Evolutionary conservation across 2,888 invertebrate species (phyloP).

Genomic region (Cantharis nigra): DNA sequence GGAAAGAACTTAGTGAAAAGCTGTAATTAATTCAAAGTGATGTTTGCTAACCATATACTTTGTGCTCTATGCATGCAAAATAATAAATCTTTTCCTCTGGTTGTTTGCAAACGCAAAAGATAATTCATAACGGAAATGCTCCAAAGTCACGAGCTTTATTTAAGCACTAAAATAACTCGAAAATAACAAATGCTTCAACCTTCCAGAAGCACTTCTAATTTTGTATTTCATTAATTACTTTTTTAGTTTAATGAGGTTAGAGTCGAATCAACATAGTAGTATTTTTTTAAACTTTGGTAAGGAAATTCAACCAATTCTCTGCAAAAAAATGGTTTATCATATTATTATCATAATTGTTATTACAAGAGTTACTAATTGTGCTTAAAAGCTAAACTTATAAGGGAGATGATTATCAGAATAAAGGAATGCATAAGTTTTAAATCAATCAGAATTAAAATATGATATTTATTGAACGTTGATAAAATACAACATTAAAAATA

Average conservation of each 20-base stretch:
- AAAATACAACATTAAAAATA: no score
- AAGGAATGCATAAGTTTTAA: no score
- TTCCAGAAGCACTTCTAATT: background rate
- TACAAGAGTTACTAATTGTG: no score
- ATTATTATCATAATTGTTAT: no score
- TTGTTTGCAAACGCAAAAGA: slow-evolving; percentile 27
- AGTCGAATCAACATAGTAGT: no score
- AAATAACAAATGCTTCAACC: background rate
- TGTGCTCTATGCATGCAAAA: slow-evolving; percentile 24
- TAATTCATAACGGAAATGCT: slow-evolving; percentile 29
- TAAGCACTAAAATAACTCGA: slow-evolving; percentile 20
- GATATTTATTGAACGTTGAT: no score
- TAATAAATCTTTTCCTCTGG: slow-evolving; percentile 23
- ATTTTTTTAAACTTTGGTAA: no score
- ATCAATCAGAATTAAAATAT: no score
- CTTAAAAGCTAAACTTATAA: no score
- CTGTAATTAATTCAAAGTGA: slow-evolving; percentile 28
- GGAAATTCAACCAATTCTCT: no score
- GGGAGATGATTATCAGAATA: no score
- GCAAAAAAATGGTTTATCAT: no score
- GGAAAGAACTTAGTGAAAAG: slow-evolving; percentile 25
- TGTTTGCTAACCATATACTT: slow-evolving; percentile 29
- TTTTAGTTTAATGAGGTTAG: background rate
- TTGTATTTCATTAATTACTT: background rate
- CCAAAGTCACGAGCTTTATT: slow-evolving; percentile 24